Base-by-base conservation (phyloP, 1,140 invertebrate genomes). In the Anoplolepis gracilipes region DNA sequence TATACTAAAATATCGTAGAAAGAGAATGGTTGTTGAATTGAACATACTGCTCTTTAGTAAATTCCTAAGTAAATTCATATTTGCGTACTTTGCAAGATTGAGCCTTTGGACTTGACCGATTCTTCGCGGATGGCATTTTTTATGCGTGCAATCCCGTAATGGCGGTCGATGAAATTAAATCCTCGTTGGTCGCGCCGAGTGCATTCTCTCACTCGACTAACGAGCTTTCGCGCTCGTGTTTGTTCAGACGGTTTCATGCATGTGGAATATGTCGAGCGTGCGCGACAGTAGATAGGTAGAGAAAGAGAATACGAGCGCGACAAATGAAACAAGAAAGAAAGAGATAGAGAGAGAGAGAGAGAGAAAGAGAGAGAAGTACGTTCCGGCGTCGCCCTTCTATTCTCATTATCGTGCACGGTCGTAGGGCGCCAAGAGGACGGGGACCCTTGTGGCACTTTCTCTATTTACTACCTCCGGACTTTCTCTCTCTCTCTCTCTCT, bases 161-260 rank as follows among this genome's bases (percentile, higher is more conserved):
- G 72, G 85, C 64, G 49, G 28, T 59, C 57, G 65, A 46, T 84
- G 87, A 79, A 90, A 91, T 91, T 85, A 91, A 91, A 90, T 76
- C 62, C 61, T 84, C 55, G 36, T 28, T 75, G 69, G 72, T 57
- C 69, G 81, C 62, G 85, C 22, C 42, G 62, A 67, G 22, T 30
- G 46, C 22, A 65, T 81, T 81, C 76, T 76, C 62, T 53, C 16
- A 67, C 87, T 30, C 77, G 33, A 57, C 84, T 92, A 91, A 92
- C 91, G 88, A 91, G 91, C 85, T 87, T 87, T 91, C 90, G 72
- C 79, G 53, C 85, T 57, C 28, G 30, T 65, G 79, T 90, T 88
- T 90, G 87, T 88, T 79, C 85, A 75, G 79, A 84, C 82, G 67
- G 85, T 91, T 90, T 89, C 73, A 57, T 76, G 72, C 77, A 53